Conservation (phyloP, 2,797 vertebrate genomes). For the Lindbergichthys nudifrons region DNA sequence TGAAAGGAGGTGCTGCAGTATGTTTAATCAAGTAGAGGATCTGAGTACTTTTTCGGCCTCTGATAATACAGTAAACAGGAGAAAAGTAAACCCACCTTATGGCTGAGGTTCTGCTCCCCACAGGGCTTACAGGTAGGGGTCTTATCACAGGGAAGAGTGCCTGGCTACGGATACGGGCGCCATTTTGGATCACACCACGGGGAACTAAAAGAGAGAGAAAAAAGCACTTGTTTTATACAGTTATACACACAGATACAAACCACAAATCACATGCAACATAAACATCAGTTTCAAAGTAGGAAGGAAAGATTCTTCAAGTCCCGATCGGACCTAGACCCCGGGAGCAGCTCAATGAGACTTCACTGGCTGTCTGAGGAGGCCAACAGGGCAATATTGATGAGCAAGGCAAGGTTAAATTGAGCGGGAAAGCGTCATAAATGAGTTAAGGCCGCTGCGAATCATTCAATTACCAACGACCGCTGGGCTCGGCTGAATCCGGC, state of each 20-base stretch:
- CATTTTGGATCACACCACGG: conserved; percentile 95
- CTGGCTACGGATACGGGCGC: conserved; percentile 91
- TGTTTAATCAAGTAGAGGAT: too few species aligned
- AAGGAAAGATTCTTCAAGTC: conserved; percentile 34
- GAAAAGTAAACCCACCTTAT: conserved; percentile 87
- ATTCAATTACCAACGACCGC: conserved; percentile 82
- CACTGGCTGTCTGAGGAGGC: conserved; percentile 58
- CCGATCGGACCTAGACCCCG: conserved; percentile 33
- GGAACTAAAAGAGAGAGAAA: conserved; percentile 84
- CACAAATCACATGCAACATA: conserved; percentile 1
- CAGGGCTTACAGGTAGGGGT: conserved; percentile 92
- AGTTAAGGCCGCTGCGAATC: conserved; percentile 79
- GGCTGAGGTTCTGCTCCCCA: conserved; percentile 91
- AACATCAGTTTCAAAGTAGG: conserved; percentile 83
- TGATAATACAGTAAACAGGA: conserved; percentile 15
- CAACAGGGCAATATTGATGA: conserved; percentile 80
- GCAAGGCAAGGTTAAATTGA: conserved; percentile 80
- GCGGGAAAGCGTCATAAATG: conserved; percentile 82
- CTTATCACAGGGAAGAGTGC: conserved; percentile 94
- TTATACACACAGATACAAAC: conserved; percentile 6
- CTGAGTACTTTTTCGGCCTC: not conserved
- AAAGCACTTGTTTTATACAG: conserved; percentile 22
- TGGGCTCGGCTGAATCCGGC: conserved; percentile 68
- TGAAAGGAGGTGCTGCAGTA: too few species aligned
- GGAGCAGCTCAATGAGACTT: conserved; percentile 64